Conservation (phyloP, 1,140 invertebrate species). For the Meloidogyne chitwoodi region DNA sequence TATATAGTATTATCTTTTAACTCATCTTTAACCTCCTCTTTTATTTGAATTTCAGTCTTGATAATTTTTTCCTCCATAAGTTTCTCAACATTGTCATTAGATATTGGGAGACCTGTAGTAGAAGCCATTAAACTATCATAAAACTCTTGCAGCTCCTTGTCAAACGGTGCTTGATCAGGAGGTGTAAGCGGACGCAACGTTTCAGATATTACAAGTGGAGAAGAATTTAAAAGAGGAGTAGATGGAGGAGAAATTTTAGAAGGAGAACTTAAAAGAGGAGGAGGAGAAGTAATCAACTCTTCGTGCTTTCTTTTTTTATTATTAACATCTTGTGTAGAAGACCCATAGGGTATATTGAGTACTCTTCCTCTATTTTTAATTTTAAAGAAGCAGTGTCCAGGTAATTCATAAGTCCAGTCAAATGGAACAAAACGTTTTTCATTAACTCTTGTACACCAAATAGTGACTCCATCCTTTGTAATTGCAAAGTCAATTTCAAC, state of each 20-base stretch:
- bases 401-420: neutral
- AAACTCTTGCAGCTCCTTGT: neutral
- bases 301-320: too few species aligned
- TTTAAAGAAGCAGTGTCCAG: constrained; percentile 1
- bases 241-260: too few species aligned
- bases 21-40: neutral
- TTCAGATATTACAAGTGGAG: neutral
- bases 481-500: too few species aligned
- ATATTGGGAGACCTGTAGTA: neutral
- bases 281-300: too few species aligned
- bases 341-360: neutral
- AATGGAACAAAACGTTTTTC: neutral
- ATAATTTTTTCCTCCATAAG: too few species aligned
- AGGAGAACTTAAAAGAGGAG: too few species aligned
- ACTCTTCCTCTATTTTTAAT: neutral
- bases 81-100: too few species aligned
- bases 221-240: too few species aligned
- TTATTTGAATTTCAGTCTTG: neutral
- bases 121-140: neutral
- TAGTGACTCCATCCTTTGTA: neutral
- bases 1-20: neutral
- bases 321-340: neutral
- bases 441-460: neutral
- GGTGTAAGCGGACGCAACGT: neutral
- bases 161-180: neutral